phyloP scores from a whole-genome alignment of 2,888 invertebrate species.

The Poecilus cupreus region DNA sequence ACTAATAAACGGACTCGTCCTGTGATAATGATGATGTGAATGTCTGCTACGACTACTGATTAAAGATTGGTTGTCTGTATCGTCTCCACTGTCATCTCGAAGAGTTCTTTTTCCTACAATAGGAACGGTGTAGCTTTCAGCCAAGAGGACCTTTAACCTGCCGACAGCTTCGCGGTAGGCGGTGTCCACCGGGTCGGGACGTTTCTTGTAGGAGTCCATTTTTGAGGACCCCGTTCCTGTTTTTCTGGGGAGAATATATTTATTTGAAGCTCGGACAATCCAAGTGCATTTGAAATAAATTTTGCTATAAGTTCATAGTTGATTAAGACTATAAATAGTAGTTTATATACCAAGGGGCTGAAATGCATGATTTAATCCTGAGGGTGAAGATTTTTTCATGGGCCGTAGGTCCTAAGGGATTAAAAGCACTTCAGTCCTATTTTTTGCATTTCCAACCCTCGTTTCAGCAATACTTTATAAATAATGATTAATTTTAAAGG shows the following conservation, averaged over 20 bases:
- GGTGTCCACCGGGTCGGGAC: slow-evolving; percentile 87
- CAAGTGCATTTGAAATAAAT: no score
- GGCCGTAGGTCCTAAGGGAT: no score
- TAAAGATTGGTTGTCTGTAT: slow-evolving; percentile 76
- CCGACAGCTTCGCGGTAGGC: slow-evolving; percentile 91
- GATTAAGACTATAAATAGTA: no score
- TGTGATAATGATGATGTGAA: slow-evolving; percentile 49
- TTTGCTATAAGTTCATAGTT: no score
- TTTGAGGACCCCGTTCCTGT: slow-evolving; percentile 66
- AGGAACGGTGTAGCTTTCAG: slow-evolving; percentile 83
- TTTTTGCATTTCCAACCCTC: no score
- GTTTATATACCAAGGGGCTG: no score
- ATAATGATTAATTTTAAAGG: no score
- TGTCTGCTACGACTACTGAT: slow-evolving; percentile 70
- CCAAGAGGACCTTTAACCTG: slow-evolving; percentile 84
- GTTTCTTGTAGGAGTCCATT: slow-evolving; percentile 76
- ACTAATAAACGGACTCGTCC: slow-evolving; percentile 56
- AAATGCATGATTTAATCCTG: no score
- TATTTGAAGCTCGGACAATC: no score
- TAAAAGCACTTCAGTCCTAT: no score
- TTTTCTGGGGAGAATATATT: not conserved
- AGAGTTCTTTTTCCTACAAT: slow-evolving; percentile 67
- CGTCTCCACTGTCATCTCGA: slow-evolving; percentile 76
- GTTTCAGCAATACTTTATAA: no score
- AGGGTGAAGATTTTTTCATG: no score